Conservation (phyloP, 2,113 vertebrate genomes). For the Ovis aries region ARS-UI_Ramb_v3.0 NC_056054.1:136441501-136442000, state of each 20-base stretch:
- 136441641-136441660: background rate
- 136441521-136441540: background rate
- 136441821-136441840: background rate
- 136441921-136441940: background rate
- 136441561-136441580: background rate
- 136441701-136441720: background rate
- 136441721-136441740: background rate
- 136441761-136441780: background rate
- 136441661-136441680: background rate
- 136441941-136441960: background rate
- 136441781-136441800: background rate
- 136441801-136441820: background rate
- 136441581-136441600: background rate
- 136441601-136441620: background rate
- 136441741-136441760: constrained; percentile 7
- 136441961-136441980: background rate
- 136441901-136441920: background rate
- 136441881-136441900: background rate
- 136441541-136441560: background rate
- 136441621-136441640: background rate
- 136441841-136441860: background rate
- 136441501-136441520: background rate
- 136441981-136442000: background rate
- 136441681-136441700: background rate
- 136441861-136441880: background rate